phyloP scores from a whole-genome alignment of 2,113 vertebrate species.

The Mormyrus lacerda region DNA sequence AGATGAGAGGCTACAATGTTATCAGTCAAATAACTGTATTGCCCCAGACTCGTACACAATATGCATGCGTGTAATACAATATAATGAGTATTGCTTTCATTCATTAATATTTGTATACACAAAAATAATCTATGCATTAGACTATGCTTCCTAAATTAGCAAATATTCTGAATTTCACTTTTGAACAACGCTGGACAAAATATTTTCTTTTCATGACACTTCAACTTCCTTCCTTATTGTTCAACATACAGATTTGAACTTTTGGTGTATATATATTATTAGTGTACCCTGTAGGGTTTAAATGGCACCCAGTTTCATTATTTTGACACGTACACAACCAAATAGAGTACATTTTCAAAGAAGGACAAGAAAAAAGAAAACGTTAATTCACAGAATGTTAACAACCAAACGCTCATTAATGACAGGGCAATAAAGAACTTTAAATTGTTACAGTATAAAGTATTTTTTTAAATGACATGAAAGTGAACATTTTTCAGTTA shows the following conservation, averaged over 20 bases:
- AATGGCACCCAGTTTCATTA: background rate
- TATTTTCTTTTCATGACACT: background rate
- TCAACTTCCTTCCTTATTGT: background rate
- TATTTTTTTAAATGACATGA: background rate
- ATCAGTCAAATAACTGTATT: background rate
- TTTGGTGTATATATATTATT: background rate
- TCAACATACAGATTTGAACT: background rate
- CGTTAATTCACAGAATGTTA: background rate
- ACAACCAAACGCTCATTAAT: background rate
- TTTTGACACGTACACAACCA: background rate
- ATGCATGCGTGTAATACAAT: background rate
- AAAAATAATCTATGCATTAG: background rate
- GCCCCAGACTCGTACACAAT: background rate
- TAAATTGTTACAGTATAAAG: background rate
- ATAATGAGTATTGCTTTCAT: background rate
- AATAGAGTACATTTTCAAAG: background rate
- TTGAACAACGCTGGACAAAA: background rate
- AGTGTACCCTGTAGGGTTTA: background rate
- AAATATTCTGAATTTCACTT: background rate
- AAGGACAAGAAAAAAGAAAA: background rate
- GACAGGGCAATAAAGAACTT: background rate
- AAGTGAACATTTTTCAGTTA: background rate
- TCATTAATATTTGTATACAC: slow-evolving; percentile 7
- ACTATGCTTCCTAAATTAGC: background rate
- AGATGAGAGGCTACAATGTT: background rate